Evolutionary conservation across 2,797 vertebrate species (phyloP), one percentile per base, ranked within the genome.

Genomic region (Muscicapa striata): DNA sequence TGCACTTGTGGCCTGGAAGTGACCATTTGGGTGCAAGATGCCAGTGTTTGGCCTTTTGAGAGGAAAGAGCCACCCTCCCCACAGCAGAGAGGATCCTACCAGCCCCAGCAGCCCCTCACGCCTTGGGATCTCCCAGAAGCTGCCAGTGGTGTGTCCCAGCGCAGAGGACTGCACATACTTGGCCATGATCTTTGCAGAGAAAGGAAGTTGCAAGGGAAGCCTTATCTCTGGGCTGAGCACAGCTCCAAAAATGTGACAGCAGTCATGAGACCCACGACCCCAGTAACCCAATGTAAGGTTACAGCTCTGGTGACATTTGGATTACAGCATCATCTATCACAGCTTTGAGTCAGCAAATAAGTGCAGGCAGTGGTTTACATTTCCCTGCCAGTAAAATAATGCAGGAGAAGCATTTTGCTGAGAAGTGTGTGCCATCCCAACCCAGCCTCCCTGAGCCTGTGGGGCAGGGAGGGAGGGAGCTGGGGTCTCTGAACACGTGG

Each of bases 211-310:
- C 45, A 43, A 73, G n/a, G 87, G 76, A 79, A 93, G 51, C 59
- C 38, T 92, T 51, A 54, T 67, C 78, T 63, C 72, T 17, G 46
- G 48, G 41, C 73, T 68, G 15, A 87, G 27, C 41, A 38, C n/a
- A 46, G 70, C 36, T 93, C 90, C 92, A 84, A 93, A 96, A 96
- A 95, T 94, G 87, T 23, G 32, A 95, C 87, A 95, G 59, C 40
- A 61, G 81, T 96, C 96, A 97, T 78, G 77, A 90, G 95, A 91
- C 92, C 41, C 0, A 0, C 0, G 3, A 12, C 66, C 52, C 63
- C 1, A 0, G 46, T 85, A 69, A 70, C 36, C 45, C 5, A 0
- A 48, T 57, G 27, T 62, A 36, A 77, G 82, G 67, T 89, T 59
- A 84, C 67, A 11, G 40, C 86, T 5, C 1, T 1, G 6, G 58